Base-by-base conservation (phyloP, 2,888 invertebrate genomes). In the Sarcophaga variegata region DNA sequence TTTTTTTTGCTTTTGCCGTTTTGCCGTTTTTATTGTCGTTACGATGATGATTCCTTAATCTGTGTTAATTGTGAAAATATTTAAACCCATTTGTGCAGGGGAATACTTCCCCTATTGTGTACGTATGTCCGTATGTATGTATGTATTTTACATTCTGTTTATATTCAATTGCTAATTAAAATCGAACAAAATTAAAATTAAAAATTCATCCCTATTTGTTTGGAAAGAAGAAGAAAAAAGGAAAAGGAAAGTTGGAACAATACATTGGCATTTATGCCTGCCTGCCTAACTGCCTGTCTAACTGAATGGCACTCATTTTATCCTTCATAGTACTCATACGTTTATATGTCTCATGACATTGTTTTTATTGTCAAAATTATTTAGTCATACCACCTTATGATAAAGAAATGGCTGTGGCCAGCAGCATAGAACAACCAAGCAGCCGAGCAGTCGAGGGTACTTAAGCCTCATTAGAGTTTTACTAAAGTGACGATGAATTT, bases 401-500 rank as follows among this genome's bases (percentile, higher is more conserved):
- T 60, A 63, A 64, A 49, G 27, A 69, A 54, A 54, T 54, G 54
- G 54, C 14, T 54, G 54, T 54, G 54, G 54, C 54, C 54, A 54
- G 54, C 54, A 54, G 54, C 54, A 54, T 54, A 14, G 12, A 54
- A 10, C 54, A 54, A 3, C 10, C 37, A 49, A 63, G 14, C 60
- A 72, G n/a, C 20, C 45, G 45, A 72, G 75, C 22, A 22, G 22
- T 22, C 22, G 22, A 78, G 81, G 81, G 74, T 88, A 74, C 75
- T 83, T 88, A 89, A 84, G 69, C 63, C 87, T 80, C 83, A 79
- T 86, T 83, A 85, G 81, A 79, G 62, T 81, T 83, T 69, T 60
- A 86, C 83, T 87, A 85, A 93, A 93, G 92, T 93, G 92, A 92
- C 93, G 92, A 93, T 92, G 92, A 93, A 93, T 93, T 93, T 91